Evolutionary conservation across 1,140 invertebrate species (phyloP).

Genomic region (Caerostris extrusa): DNA sequence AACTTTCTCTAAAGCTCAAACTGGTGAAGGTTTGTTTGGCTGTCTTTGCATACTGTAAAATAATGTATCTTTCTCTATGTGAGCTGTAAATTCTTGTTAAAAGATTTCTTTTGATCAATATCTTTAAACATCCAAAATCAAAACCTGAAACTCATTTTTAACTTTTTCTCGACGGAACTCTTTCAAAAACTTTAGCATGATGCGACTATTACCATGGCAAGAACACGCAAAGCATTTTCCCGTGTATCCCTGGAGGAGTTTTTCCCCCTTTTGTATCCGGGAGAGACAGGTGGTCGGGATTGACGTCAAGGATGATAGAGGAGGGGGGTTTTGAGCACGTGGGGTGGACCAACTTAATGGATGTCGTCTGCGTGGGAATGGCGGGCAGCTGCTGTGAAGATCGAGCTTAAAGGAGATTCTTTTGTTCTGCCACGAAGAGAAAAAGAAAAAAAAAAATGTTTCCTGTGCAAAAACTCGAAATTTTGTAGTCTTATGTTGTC

Average conservation of each 20-base stretch:
- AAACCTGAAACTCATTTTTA: too few relatives aligned
- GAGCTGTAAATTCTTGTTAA: too few relatives aligned
- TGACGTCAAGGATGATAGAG: neutral
- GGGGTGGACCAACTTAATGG: slow-evolving; percentile 29
- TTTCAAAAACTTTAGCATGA: neutral
- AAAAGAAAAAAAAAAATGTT: neutral
- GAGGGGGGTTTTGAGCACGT: neutral
- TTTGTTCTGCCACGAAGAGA: neutral
- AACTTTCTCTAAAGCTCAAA: too few relatives aligned
- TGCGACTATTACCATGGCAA: neutral
- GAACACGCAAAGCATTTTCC: neutral
- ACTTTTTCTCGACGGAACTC: too few relatives aligned
- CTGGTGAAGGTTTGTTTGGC: too few relatives aligned
- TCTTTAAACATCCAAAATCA: too few relatives aligned
- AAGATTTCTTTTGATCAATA: too few relatives aligned
- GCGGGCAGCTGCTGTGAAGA: neutral
- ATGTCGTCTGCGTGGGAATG: slow-evolving; percentile 25
- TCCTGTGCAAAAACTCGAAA: neutral
- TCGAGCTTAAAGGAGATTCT: slow-evolving; percentile 21
- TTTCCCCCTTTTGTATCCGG: neutral
- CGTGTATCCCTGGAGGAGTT: neutral
- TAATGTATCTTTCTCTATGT: too few relatives aligned
- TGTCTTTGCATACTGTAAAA: too few relatives aligned
- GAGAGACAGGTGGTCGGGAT: slow-evolving; percentile 8
- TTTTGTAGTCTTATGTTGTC: slow-evolving; percentile 37